phyloP scores from a whole-genome alignment of 2,888 invertebrate genomes.

The Patella caerulea region DNA sequence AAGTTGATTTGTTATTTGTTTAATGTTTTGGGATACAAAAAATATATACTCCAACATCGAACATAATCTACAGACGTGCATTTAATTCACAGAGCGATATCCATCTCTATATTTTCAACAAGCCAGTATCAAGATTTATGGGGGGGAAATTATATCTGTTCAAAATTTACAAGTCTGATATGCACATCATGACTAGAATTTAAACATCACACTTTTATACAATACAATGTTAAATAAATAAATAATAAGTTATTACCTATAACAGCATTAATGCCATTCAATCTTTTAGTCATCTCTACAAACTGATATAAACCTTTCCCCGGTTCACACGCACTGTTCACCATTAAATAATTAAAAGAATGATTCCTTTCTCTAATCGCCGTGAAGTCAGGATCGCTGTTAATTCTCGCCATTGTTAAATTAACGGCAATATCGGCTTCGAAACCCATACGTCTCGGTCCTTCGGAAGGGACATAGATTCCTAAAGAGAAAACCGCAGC shows the following conservation, averaged over 20 bases:
- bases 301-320: slow-evolving; percentile 46
- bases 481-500: slow-evolving; percentile 19
- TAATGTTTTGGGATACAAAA: too few relatives aligned
- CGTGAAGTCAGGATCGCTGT: slow-evolving; percentile 29
- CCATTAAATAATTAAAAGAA: slow-evolving; percentile 34
- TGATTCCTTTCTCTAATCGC: slow-evolving; percentile 36
- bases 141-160: too few relatives aligned
- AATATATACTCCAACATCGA: too few relatives aligned
- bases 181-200: too few relatives aligned
- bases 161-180: too few relatives aligned
- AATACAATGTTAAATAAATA: too few relatives aligned
- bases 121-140: too few relatives aligned
- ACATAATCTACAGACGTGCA: too few relatives aligned
- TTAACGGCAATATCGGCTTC: slow-evolving; percentile 22
- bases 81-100: too few relatives aligned
- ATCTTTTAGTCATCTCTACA: slow-evolving; percentile 32
- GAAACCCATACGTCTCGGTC: slow-evolving; percentile 25
- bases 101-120: too few relatives aligned
- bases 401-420: slow-evolving; percentile 32
- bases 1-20: too few relatives aligned
- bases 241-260: not conserved
- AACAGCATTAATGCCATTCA: not conserved
- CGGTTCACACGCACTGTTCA: slow-evolving; percentile 45
- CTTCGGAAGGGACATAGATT: slow-evolving; percentile 24
- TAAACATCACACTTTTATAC: too few relatives aligned